Percentiles rank a stretch among this genome's conserved stretches.
phyloP scores from a whole-genome alignment of 2,888 invertebrate genomes.

The Nineta flava region DNA sequence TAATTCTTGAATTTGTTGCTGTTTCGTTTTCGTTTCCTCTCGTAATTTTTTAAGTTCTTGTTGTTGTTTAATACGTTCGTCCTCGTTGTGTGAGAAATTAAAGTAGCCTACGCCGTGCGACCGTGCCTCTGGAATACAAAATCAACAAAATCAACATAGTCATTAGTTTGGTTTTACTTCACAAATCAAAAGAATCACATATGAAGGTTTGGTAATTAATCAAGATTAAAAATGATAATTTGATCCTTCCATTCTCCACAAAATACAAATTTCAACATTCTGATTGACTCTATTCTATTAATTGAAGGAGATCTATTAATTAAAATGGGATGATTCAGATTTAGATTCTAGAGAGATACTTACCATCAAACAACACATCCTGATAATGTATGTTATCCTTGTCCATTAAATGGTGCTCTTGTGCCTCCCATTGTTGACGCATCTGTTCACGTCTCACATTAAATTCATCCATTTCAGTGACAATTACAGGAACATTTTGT shows the following conservation, averaged over 20 bases:
- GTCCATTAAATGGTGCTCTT: conserved; percentile 53
- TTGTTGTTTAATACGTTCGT: conserved; percentile 63
- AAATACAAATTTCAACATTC: no score
- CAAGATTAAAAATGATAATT: no score
- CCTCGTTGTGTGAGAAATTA: conserved; percentile 75
- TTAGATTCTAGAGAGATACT: no score
- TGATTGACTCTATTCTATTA: no score
- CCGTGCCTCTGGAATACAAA: conserved; percentile 55
- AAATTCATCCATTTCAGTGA: conserved; percentile 12
- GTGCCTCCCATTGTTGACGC: conserved; percentile 75
- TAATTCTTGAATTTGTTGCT: conserved; percentile 43
- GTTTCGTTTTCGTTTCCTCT: conserved; percentile 50
- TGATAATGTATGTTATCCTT: conserved; percentile 79
- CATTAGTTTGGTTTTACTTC: no score
- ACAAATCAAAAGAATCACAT: not conserved
- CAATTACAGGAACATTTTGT: not conserved
- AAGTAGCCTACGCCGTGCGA: conserved; percentile 87
- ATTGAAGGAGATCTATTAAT: no score
- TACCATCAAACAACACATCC: conserved; percentile 77
- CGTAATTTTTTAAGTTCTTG: conserved; percentile 55
- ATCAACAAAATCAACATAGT: conserved; percentile 10
- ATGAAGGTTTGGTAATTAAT: no score
- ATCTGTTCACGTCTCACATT: conserved; percentile 50
- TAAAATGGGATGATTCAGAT: not conserved
- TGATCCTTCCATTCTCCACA: no score